phyloP scores from a whole-genome alignment of 2,888 invertebrate species.

The Watsonalla cultraria region DNA sequence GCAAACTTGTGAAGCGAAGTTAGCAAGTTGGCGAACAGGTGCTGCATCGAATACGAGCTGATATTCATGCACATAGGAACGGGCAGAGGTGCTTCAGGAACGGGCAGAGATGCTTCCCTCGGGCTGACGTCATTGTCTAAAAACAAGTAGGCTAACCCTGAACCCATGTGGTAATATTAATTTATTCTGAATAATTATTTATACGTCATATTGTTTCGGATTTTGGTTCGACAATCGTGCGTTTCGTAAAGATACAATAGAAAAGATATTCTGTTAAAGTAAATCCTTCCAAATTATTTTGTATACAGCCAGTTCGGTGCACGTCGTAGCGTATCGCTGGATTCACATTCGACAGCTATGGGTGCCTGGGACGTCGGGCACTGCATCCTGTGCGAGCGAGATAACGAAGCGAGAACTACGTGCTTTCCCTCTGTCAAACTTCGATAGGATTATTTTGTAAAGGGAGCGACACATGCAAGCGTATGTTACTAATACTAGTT shows the following conservation, averaged over 20 bases:
- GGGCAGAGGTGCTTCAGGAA: constrained; percentile 32
- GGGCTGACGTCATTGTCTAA: not conserved
- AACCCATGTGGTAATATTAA: too few relatives aligned
- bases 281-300: too few relatives aligned
- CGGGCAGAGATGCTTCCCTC: constrained; percentile 24
- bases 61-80: constrained; percentile 49
- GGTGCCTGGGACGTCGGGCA: constrained; percentile 14
- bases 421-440: constrained; percentile 55
- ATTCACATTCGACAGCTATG: not conserved
- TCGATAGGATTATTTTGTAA: constrained; percentile 57
- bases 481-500: too few relatives aligned
- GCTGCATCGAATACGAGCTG: constrained; percentile 60
- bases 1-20: constrained; percentile 63
- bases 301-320: not conserved
- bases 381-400: constrained; percentile 36
- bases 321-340: not conserved
- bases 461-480: constrained; percentile 19
- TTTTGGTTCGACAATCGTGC: too few relatives aligned
- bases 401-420: constrained; percentile 57
- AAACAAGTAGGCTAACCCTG: too few relatives aligned
- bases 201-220: too few relatives aligned
- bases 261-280: too few relatives aligned
- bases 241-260: too few relatives aligned
- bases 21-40: constrained; percentile 59
- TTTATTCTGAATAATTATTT: too few relatives aligned